Conservation (phyloP, 37 sponge, comb jelly and placozoan genomes). For the Aphrocallistes beatrix region DNA sequence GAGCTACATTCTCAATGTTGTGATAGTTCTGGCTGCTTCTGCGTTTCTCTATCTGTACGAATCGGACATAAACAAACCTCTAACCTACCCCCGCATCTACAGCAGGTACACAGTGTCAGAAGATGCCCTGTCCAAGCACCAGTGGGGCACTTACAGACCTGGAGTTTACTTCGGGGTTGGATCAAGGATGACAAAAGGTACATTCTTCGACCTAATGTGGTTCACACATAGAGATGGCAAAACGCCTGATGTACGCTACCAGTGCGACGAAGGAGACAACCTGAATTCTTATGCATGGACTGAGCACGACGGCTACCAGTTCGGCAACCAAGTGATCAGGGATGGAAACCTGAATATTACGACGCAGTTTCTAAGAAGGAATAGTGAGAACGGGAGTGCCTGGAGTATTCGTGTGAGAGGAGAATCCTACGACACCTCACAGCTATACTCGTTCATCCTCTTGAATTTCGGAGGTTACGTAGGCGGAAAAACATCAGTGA, state of each 20-base stretch:
- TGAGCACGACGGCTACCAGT: conserved; percentile 26
- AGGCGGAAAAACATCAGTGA: neutral
- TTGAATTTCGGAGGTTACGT: neutral
- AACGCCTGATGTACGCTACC: conserved; percentile 21
- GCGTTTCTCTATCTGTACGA: neutral
- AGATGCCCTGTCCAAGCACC: neutral
- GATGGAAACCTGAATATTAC: conserved; percentile 21
- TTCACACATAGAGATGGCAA: neutral
- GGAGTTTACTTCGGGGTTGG: conserved; percentile 50
- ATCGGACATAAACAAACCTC: neutral
- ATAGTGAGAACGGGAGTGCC: neutral
- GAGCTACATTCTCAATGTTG: neutral
- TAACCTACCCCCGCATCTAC: neutral
- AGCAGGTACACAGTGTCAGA: neutral
- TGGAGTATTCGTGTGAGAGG: conserved; percentile 6
- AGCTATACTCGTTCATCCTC: neutral
- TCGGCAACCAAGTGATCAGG: conserved; percentile 21
- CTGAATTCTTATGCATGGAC: conserved; percentile 21
- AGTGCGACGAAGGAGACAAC: conserved; percentile 6
- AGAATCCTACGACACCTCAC: neutral
- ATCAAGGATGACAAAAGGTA: conserved; percentile 26
- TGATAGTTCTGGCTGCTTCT: neutral
- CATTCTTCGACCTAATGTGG: conserved; percentile 41
- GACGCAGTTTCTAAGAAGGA: conserved; percentile 25
- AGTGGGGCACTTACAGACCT: conserved; percentile 34